Percentiles rank a stretch among this genome's conserved stretches.
Conservation (phyloP, 2,888 invertebrate species). For the Hanleya hanleyi region DNA sequence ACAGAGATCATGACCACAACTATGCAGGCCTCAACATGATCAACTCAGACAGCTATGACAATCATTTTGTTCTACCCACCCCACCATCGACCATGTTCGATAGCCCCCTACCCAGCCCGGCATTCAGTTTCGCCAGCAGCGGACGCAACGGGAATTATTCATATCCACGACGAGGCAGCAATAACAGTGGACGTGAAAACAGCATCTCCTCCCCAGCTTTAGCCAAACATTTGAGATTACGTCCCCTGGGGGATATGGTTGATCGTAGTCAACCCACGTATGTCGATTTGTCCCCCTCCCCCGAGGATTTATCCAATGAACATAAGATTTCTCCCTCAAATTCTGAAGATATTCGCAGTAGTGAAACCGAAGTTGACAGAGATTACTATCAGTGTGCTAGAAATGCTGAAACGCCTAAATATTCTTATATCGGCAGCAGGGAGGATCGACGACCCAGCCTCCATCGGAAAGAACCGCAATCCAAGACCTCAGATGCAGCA, state of each 20-base stretch:
- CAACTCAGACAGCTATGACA: conserved; percentile 60
- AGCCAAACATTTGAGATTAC: not conserved
- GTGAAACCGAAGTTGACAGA: conserved; percentile 54
- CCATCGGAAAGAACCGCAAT: not conserved
- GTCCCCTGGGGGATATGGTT: not conserved
- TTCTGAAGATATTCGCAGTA: conserved; percentile 59
- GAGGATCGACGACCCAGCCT: not conserved
- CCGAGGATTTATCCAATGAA: conserved; percentile 56
- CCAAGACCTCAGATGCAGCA: not conserved
- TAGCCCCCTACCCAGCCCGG: not conserved
- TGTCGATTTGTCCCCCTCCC: conserved; percentile 65
- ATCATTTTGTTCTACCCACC: conserved; percentile 54
- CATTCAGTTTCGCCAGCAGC: conserved; percentile 1
- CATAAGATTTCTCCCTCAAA: conserved; percentile 58
- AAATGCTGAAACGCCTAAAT: not conserved
- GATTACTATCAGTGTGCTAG: conserved; percentile 14
- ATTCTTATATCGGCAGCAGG: not conserved
- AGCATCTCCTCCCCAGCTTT: not conserved
- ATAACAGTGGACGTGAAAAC: not conserved
- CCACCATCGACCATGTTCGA: conserved; percentile 28
- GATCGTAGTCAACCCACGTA: not conserved
- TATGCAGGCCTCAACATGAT: conserved; percentile 29
- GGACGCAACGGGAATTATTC: not conserved
- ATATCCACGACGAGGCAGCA: not conserved
- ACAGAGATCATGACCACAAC: conserved; percentile 11